phyloP scores from a whole-genome alignment of 1,140 invertebrate genomes.

The Chlorops oryzae region DNA sequence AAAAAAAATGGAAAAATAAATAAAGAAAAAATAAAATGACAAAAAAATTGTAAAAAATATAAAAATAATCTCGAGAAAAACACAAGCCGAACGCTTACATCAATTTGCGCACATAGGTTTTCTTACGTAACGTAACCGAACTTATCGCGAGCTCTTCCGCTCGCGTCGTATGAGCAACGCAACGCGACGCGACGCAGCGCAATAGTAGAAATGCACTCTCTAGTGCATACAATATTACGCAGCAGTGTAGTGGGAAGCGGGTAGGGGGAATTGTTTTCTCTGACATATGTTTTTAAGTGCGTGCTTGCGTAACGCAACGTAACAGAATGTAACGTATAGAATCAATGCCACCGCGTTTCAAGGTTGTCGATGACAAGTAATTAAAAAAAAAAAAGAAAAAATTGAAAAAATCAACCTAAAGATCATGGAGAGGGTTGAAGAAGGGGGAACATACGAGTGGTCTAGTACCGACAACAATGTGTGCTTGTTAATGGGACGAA shows the following conservation, averaged over 20 bases:
- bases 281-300: too few relatives aligned
- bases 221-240: background rate
- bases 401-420: background rate
- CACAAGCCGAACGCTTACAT: too few relatives aligned
- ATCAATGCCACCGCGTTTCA: slow-evolving; percentile 4
- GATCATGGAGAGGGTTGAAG: background rate
- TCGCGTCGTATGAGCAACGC: background rate
- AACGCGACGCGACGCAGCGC: background rate
- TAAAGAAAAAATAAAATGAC: too few relatives aligned
- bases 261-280: background rate
- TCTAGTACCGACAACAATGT: too few relatives aligned
- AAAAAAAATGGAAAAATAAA: too few relatives aligned
- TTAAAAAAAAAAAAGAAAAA: slow-evolving; percentile 5
- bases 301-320: background rate
- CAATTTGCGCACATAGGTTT: too few relatives aligned
- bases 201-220: background rate
- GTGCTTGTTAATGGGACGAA: too few relatives aligned
- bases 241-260: background rate
- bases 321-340: background rate
- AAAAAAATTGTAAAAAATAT: too few relatives aligned
- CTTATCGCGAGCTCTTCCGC: too few relatives aligned
- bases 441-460: too few relatives aligned
- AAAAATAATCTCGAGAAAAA: too few relatives aligned
- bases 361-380: slow-evolving; percentile 14
- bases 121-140: too few relatives aligned